Evolutionary conservation across 2,888 invertebrate species (phyloP).

Genomic region (Torymus tubicola): DNA sequence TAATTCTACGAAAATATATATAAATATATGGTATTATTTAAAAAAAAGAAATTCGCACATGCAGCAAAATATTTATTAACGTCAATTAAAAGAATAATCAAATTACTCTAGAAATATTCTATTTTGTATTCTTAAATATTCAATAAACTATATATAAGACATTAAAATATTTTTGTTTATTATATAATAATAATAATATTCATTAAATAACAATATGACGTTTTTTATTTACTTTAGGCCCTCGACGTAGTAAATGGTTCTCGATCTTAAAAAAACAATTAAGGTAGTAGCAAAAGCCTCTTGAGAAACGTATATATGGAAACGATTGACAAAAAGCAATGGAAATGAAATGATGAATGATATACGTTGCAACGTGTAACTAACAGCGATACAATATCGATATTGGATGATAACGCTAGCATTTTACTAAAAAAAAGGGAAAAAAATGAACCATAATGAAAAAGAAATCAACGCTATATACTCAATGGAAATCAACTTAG

Average conservation of each 20-base stretch:
- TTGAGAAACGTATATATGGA: slow-evolving; percentile 14
- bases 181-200: no score
- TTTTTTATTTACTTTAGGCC: no score
- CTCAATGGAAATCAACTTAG: slow-evolving; percentile 34
- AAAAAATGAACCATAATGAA: slow-evolving; percentile 39
- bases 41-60: not conserved
- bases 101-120: no score
- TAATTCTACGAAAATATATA: no score
- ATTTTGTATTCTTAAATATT: no score
- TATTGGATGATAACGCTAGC: slow-evolving; percentile 46
- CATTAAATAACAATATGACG: no score
- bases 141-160: no score
- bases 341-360: slow-evolving; percentile 46
- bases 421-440: slow-evolving; percentile 30
- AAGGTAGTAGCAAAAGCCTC: slow-evolving; percentile 44
- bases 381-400: slow-evolving; percentile 56
- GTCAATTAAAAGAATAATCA: not conserved
- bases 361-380: slow-evolving; percentile 38
- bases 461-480: slow-evolving; percentile 6
- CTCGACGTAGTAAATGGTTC: not conserved
- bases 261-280: not conserved
- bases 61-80: not conserved
- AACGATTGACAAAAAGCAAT: slow-evolving; percentile 52
- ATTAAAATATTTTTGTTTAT: no score
- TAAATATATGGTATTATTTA: no score